Evolutionary conservation across 1,140 invertebrate genomes (phyloP).

Genomic region (Manduca sexta): DNA sequence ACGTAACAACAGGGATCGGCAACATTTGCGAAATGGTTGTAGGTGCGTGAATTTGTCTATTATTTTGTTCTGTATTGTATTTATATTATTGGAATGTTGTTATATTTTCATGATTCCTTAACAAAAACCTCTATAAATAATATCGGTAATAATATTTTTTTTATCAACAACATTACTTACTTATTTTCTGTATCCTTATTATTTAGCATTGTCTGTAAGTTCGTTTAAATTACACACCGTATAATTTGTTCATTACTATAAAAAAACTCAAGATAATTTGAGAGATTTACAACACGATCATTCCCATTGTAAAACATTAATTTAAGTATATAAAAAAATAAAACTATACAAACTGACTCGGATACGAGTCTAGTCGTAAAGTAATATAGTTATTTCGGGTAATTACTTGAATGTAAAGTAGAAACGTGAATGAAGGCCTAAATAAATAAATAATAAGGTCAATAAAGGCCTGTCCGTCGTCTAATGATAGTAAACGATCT

Average conservation of each 20-base stretch:
- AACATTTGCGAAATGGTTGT: slow-evolving; percentile 28
- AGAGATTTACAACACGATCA: slow-evolving; percentile 4
- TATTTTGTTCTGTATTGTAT: too few relatives aligned
- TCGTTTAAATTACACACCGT: too few relatives aligned
- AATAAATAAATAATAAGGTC: slow-evolving; percentile 23
- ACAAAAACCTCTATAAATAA: too few relatives aligned
- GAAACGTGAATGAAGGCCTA: slow-evolving; percentile 14
- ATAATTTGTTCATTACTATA: neutral
- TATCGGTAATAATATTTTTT: too few relatives aligned
- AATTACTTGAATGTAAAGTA: slow-evolving; percentile 10
- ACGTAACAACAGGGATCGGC: slow-evolving; percentile 21
- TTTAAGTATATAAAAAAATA: slow-evolving; percentile 5
- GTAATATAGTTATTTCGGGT: slow-evolving; percentile 8
- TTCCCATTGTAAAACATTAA: slow-evolving; percentile 9
- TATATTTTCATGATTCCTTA: too few relatives aligned
- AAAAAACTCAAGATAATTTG: slow-evolving; percentile 4
- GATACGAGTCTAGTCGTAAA: slow-evolving; percentile 3
- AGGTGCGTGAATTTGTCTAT: too few relatives aligned
- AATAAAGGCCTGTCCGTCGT: slow-evolving; percentile 17
- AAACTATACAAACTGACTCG: slow-evolving; percentile 6
- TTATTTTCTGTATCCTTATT: too few relatives aligned
- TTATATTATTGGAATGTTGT: too few relatives aligned
- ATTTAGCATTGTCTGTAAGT: too few relatives aligned
- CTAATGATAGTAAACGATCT: slow-evolving; percentile 20
- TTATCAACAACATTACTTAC: too few relatives aligned